Evolutionary conservation across 2,797 vertebrate genomes (phyloP).

Genomic region (Atherinosoma microstoma): DNA sequence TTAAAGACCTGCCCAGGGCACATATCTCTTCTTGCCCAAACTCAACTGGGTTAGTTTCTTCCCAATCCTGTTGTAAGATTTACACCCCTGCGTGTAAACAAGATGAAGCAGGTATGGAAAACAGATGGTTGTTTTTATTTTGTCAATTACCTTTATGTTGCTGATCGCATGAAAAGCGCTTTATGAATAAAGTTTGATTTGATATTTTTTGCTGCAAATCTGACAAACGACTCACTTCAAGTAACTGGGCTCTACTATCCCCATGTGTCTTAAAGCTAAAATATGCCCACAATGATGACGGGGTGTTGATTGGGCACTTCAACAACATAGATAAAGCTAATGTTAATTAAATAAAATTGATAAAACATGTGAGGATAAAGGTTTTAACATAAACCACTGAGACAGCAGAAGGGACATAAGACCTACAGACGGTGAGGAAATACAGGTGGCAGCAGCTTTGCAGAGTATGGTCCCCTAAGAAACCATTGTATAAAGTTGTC

Average conservation of each 20-base stretch:
- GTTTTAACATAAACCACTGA: background rate
- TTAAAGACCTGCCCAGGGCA: too few species aligned
- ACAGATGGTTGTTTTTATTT: too few species aligned
- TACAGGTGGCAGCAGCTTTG: background rate
- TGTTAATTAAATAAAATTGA: background rate
- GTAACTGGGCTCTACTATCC: background rate
- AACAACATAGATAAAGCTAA: slow-evolving; percentile 6
- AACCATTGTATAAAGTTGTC: slow-evolving; percentile 60
- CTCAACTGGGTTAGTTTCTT: too few species aligned
- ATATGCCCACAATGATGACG: background rate
- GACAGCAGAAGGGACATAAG: background rate
- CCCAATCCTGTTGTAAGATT: too few species aligned
- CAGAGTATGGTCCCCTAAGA: slow-evolving; percentile 5
- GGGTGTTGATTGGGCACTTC: background rate
- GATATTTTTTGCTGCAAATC: background rate
- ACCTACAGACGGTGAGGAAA: background rate
- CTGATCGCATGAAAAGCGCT: too few species aligned
- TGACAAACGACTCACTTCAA: background rate
- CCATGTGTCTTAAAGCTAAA: background rate
- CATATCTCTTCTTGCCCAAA: too few species aligned
- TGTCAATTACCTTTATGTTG: too few species aligned
- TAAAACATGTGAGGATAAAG: background rate
- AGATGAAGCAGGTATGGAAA: too few species aligned
- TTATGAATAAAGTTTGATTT: too few species aligned
- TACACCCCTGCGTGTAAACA: too few species aligned